These are phyloP conservation scores for Neotragus pygmaeus DNA, from an alignment of 2,113 vertebrate genomes.

Conservation along the genomic window DNA sequence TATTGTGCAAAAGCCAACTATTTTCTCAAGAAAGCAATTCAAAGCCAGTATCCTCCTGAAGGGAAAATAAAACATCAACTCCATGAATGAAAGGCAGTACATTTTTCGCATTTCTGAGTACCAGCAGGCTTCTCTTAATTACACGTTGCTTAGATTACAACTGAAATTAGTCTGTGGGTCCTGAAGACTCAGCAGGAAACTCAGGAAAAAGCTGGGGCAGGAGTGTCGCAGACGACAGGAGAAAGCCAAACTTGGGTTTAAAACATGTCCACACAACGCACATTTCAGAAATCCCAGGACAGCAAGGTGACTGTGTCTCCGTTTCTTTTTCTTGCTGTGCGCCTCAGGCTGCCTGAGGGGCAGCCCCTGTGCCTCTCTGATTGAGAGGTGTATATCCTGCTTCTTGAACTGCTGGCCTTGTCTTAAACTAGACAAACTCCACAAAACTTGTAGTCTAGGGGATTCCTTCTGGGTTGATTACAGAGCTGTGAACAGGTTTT, in stretches of 20 bases:
- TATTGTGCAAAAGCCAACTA: not conserved
- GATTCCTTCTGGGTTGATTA: constrained; percentile 41
- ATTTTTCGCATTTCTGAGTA: not conserved
- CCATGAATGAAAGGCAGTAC: not conserved
- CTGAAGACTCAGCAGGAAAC: not conserved
- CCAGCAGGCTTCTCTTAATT: not conserved
- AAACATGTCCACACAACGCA: not conserved
- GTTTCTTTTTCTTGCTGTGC: not conserved
- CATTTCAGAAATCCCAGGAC: not conserved
- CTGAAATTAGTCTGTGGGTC: not conserved
- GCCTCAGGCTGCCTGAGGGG: not conserved
- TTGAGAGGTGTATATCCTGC: not conserved
- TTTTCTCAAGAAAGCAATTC: constrained; percentile 15
- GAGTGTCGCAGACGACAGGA: not conserved
- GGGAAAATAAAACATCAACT: not conserved
- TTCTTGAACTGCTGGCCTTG: not conserved
- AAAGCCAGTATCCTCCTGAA: not conserved
- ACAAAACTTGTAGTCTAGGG: not conserved
- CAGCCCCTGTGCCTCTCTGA: not conserved
- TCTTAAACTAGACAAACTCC: not conserved
- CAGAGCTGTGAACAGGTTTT: not conserved
- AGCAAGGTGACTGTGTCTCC: not conserved
- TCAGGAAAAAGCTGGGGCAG: not conserved
- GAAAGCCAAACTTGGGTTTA: not conserved
- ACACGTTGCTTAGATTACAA: not conserved